phyloP scores from a whole-genome alignment of 2,888 invertebrate species.

The Ganaspis brasiliensis region DNA sequence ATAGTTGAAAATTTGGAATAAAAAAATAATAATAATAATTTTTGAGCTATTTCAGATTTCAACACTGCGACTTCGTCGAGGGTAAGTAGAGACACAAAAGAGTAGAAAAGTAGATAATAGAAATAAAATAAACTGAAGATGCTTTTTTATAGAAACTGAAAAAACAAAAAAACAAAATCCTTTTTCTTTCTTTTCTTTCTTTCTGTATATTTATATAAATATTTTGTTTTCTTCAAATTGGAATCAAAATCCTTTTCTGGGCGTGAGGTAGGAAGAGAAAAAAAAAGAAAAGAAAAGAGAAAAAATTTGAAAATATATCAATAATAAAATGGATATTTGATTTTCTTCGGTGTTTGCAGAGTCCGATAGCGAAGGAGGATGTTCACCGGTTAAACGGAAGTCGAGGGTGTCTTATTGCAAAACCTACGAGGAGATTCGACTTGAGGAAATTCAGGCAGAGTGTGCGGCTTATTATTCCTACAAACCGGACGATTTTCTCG shows the following conservation, averaged over 20 bases:
- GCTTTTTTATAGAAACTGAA: too few relatives aligned
- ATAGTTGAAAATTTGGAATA: too few relatives aligned
- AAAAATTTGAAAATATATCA: constrained; percentile 37
- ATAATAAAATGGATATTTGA: constrained; percentile 53
- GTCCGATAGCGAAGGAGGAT: constrained; percentile 88
- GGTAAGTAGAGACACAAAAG: too few relatives aligned
- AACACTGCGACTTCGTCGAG: too few relatives aligned
- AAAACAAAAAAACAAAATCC: constrained; percentile 46
- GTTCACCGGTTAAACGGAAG: constrained; percentile 83
- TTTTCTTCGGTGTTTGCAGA: constrained; percentile 86
- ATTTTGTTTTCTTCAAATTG: too few relatives aligned
- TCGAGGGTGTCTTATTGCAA: constrained; percentile 81
- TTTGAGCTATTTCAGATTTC: too few relatives aligned
- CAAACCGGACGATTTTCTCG: constrained; percentile 78
- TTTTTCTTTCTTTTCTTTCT: too few relatives aligned
- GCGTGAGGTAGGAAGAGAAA: constrained; percentile 47
- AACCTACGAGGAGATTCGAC: constrained; percentile 86
- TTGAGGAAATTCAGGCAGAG: constrained; percentile 87
- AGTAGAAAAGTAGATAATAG: not conserved
- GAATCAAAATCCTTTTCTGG: not conserved
- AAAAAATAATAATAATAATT: too few relatives aligned
- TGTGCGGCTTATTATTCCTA: constrained; percentile 88
- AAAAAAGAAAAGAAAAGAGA: constrained; percentile 51
- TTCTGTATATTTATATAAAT: too few relatives aligned
- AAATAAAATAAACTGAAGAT: too few relatives aligned